Evolutionary conservation across 2,888 invertebrate species (phyloP), one percentile per base, ranked within the genome.

Genomic region (Cyclophora punctaria): DNA sequence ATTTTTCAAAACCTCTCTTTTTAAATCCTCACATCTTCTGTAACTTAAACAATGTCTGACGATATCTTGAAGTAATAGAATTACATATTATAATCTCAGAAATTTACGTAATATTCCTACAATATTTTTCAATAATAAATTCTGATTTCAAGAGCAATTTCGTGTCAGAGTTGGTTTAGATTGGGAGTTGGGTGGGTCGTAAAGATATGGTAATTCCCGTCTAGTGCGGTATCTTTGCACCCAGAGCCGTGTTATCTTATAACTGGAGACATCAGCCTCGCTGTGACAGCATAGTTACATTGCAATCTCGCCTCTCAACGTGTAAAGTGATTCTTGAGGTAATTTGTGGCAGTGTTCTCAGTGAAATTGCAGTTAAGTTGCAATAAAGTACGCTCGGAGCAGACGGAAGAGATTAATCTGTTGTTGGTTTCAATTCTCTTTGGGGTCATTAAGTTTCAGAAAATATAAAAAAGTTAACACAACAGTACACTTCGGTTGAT

Each of bases 151-250:
- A 47, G 49, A 54, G 51, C 49, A 35, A 49, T 51, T 50, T 47
- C 41, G 41, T 40, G 35, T 47, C 45, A 41, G 46, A 58, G 48
- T 41, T 45, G 47, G 48, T 52, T 57, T 52, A 57, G 59, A 53
- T 54, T 56, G 54, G 57, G 51, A 54, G 50, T 50, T 42, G 52
- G 53, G 53, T 56, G 54, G 49, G 51, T 48, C 48, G 49, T 63
- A 62, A 59, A 71, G 71, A 71, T 73, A 76, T 65, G 68, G 67
- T 69, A 71, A 73, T 73, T 64, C 60, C 66, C 55, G 59, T 61
- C 56, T 63, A 37, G 69, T 63, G 59, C 50, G 67, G 68, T 72
- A 76, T 73, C 64, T 60, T 55, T 56, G 52, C 59, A 59, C 58
- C 59, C 66, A 63, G 65, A 55, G 5, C 43, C 59, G 52, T 52